Conservation (phyloP, 2,888 invertebrate genomes). For the Eugnorisma glareosa region DNA sequence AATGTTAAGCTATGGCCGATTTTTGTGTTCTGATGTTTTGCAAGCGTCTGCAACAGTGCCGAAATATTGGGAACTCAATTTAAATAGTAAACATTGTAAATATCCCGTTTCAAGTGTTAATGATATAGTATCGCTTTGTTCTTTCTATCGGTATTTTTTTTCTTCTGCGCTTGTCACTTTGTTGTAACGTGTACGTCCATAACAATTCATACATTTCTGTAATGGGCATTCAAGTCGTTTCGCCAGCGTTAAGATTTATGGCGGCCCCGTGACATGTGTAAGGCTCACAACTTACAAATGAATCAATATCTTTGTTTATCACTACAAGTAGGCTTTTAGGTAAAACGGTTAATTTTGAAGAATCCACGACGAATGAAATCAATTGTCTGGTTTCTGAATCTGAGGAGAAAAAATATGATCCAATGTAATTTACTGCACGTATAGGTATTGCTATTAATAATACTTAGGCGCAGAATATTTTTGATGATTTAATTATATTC, state of each 20-base stretch:
- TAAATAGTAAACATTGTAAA: background rate
- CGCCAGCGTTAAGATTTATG: background rate
- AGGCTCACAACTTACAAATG: background rate
- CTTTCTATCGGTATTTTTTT: background rate
- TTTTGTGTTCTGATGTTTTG: background rate
- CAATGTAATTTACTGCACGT: background rate
- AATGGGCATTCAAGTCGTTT: background rate
- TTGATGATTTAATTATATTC: background rate
- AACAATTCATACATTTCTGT: background rate
- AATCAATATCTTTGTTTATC: background rate
- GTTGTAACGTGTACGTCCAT: background rate
- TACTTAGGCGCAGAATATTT: constrained; percentile 22
- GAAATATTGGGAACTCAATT: background rate
- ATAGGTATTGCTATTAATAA: constrained; percentile 19
- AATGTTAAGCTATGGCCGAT: background rate
- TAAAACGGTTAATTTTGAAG: background rate
- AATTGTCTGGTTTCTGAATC: background rate
- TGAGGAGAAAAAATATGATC: background rate
- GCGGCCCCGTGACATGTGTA: background rate
- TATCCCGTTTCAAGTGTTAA: background rate
- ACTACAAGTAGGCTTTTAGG: background rate
- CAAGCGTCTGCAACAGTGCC: background rate
- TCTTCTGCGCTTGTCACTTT: background rate
- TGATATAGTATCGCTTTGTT: background rate
- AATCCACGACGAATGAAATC: background rate